These are phyloP conservation scores for Murina feae DNA, from an alignment of 2,113 vertebrate species.

Conservation along the genomic window DNA sequence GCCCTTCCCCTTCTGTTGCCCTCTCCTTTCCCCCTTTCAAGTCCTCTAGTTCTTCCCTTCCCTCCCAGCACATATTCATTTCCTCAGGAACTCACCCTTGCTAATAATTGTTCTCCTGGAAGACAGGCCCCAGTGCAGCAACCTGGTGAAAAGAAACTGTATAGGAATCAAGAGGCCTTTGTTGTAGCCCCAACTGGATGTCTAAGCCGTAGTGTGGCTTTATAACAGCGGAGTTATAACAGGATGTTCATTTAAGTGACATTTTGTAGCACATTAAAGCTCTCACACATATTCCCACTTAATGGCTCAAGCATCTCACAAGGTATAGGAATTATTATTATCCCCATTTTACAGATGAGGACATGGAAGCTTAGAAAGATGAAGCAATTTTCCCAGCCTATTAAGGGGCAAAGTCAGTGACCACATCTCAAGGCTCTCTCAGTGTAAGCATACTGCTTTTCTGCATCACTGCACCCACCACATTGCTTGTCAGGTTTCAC, in stretches of 20 bases:
- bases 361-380: not conserved
- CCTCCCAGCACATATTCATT: not conserved
- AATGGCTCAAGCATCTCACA: not conserved
- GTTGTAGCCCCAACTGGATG: not conserved
- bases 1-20: not conserved
- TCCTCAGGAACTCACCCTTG: not conserved
- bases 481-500: not conserved
- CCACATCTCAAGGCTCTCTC: not conserved
- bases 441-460: not conserved
- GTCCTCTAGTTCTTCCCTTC: not conserved
- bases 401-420: not conserved
- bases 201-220: not conserved
- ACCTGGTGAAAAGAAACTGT: not conserved
- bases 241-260: not conserved
- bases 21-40: not conserved
- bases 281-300: not conserved
- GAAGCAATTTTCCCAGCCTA: not conserved
- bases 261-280: not conserved
- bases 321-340: not conserved
- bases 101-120: not conserved
- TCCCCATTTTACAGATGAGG: not conserved
- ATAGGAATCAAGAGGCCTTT: not conserved
- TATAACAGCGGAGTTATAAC: not conserved
- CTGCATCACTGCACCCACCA: not conserved
- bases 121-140: not conserved